Evolutionary conservation across 1,140 invertebrate genomes (phyloP).

Genomic region (Ditylenchus dipsaci): DNA sequence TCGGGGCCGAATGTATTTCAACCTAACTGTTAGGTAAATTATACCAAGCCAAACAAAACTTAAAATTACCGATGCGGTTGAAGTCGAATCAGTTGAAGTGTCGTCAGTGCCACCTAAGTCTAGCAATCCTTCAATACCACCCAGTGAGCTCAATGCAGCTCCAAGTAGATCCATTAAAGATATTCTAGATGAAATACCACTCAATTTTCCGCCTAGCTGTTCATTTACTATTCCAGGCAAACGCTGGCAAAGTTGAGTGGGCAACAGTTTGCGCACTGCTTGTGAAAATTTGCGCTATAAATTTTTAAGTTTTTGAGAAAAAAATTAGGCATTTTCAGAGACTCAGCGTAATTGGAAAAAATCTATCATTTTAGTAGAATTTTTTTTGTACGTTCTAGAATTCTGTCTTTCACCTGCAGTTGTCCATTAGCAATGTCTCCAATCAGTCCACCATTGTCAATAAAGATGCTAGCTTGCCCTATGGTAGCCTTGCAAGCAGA

Average conservation of each 20-base stretch:
- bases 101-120: neutral
- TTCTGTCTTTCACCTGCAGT: too few species aligned
- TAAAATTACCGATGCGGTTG: too few species aligned
- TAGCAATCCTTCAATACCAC: slow-evolving; percentile 27
- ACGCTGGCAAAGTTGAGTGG: slow-evolving; percentile 43
- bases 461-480: slow-evolving; percentile 54
- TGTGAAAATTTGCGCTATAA: slow-evolving; percentile 37
- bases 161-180: slow-evolving; percentile 46
- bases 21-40: too few species aligned
- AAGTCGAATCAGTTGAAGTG: too few species aligned
- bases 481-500: slow-evolving; percentile 37
- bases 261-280: slow-evolving; percentile 38
- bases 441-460: slow-evolving; percentile 54
- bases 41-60: too few species aligned
- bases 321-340: neutral
- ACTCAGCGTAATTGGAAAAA: neutral
- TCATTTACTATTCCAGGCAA: slow-evolving; percentile 46
- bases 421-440: slow-evolving; percentile 55
- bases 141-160: slow-evolving; percentile 21
- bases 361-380: too few species aligned
- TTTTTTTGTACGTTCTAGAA: too few species aligned
- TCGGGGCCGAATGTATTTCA: too few species aligned
- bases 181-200: slow-evolving; percentile 42
- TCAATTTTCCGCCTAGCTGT: slow-evolving; percentile 51
- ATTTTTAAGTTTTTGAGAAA: neutral